A percentile compares a stretch with the other conserved stretches of the same genome.
phyloP scores from a whole-genome alignment of 2,888 invertebrate genomes.

The Homarus gammarus region DNA sequence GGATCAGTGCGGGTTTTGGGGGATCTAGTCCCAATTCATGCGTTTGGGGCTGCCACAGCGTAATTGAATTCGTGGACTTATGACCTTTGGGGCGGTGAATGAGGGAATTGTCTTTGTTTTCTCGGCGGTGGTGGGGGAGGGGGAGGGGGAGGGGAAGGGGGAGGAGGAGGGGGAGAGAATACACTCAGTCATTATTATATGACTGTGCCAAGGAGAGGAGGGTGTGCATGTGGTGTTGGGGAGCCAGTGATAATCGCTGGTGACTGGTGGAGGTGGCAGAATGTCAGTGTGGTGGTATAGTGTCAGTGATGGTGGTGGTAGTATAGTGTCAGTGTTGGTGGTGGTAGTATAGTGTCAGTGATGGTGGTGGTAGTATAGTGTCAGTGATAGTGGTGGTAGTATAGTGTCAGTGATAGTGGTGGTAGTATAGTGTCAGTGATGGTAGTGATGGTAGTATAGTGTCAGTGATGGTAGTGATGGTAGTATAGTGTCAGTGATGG shows the following conservation, averaged over 20 bases:
- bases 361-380: background rate
- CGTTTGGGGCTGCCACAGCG: slow-evolving; percentile 55
- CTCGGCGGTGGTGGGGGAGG: background rate
- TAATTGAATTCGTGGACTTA: slow-evolving; percentile 60
- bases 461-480: too few species aligned
- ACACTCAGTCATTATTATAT: background rate
- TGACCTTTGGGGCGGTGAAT: slow-evolving; percentile 49
- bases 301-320: background rate
- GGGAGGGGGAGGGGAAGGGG: background rate
- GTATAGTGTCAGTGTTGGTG: background rate
- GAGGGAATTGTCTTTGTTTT: slow-evolving; percentile 43
- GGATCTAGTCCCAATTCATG: slow-evolving; percentile 38
- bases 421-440: background rate
- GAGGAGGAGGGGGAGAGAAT: background rate
- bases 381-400: background rate
- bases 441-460: too few species aligned
- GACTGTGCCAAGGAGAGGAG: background rate
- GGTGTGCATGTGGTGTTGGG: too few species aligned
- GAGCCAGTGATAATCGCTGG: too few species aligned
- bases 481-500: too few species aligned
- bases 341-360: background rate
- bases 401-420: background rate
- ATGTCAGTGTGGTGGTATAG: background rate
- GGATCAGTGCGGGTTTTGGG: slow-evolving; percentile 48
- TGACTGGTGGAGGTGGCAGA: too few species aligned